These are phyloP conservation scores for Brachypteracias leptosomus DNA, from an alignment of 2,113 vertebrate genomes.

Conservation along the genomic window DNA sequence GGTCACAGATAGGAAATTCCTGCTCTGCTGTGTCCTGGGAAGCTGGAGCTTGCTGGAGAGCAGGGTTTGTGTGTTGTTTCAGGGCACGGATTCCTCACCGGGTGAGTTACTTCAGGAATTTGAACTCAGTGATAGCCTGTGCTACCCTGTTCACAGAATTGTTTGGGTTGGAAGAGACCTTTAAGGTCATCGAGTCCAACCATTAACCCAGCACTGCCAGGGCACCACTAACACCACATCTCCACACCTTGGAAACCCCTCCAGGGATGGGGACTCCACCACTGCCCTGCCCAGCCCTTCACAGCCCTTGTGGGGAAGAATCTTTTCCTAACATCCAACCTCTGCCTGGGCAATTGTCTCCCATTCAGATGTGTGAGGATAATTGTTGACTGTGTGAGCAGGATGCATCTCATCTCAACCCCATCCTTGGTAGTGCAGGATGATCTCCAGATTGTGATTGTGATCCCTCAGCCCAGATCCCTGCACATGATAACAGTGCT, in stretches of 20 bases:
- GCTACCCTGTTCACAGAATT: not conserved
- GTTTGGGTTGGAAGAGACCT: too few relatives aligned
- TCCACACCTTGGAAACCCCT: too few relatives aligned
- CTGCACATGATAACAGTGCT: rapidly evolving
- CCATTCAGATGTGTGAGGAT: not conserved
- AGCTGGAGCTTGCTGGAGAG: not conserved
- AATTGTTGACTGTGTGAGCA: not conserved
- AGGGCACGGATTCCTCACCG: not conserved
- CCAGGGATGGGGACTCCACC: too few relatives aligned
- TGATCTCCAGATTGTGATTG: not conserved
- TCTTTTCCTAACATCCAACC: too few relatives aligned
- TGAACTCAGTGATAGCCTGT: rapidly evolving
- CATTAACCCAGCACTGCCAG: too few relatives aligned
- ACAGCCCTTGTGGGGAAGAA: too few relatives aligned
- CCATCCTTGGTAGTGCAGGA: too few relatives aligned
- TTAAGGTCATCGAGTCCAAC: not conserved
- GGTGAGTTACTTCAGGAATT: not conserved
- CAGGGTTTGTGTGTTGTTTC: not conserved
- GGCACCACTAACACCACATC: too few relatives aligned
- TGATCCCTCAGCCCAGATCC: not conserved
- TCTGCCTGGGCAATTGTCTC: not conserved
- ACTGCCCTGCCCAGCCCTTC: too few relatives aligned
- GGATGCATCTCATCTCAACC: not conserved
- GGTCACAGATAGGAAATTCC: not conserved
- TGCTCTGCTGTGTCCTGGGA: not conserved